Conservation (phyloP, 2,888 invertebrate species). For the Drosophila quinaria region DNA sequence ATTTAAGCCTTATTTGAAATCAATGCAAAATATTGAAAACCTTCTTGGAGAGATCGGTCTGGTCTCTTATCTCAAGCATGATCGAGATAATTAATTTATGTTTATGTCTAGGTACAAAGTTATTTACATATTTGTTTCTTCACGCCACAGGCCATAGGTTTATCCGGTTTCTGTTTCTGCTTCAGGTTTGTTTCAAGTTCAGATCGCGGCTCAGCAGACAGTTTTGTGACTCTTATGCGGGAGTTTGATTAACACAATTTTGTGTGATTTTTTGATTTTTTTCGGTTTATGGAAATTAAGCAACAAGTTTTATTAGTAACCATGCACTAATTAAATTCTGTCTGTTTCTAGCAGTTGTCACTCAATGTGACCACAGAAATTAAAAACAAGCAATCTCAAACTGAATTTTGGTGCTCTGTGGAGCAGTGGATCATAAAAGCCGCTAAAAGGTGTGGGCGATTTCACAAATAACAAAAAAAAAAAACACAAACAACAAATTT, state of each 20-base stretch:
- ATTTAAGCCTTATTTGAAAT: conserved; percentile 22
- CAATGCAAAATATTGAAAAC: conserved; percentile 44
- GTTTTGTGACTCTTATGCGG: conserved; percentile 70
- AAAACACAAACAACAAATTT: conserved; percentile 15
- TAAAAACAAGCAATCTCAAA: conserved; percentile 48
- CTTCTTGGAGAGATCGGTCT: conserved; percentile 3
- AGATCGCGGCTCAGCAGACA: conserved; percentile 53
- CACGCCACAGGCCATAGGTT: conserved; percentile 29
- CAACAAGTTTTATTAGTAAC: conserved; percentile 79
- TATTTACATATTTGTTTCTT: conserved; percentile 46
- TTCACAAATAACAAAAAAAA: conserved; percentile 48
- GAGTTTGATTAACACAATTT: conserved; percentile 78
- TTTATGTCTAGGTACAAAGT: conserved; percentile 52
- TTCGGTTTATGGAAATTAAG: conserved; percentile 61
- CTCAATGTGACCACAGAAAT: conserved; percentile 37
- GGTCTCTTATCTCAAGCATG: conserved; percentile 46
- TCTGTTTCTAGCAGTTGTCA: conserved; percentile 59
- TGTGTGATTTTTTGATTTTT: conserved; percentile 17
- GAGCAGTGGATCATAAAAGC: conserved; percentile 75
- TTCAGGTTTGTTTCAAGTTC: conserved; percentile 62
- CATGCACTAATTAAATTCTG: conserved; percentile 81
- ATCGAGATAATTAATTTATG: conserved; percentile 65
- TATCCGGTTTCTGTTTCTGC: conserved; percentile 66
- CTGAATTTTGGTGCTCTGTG: conserved; percentile 70
- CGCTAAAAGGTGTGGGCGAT: conserved; percentile 81